Evolutionary conservation across 1,140 invertebrate genomes (phyloP).

Genomic region (Aphis craccivora): DNA sequence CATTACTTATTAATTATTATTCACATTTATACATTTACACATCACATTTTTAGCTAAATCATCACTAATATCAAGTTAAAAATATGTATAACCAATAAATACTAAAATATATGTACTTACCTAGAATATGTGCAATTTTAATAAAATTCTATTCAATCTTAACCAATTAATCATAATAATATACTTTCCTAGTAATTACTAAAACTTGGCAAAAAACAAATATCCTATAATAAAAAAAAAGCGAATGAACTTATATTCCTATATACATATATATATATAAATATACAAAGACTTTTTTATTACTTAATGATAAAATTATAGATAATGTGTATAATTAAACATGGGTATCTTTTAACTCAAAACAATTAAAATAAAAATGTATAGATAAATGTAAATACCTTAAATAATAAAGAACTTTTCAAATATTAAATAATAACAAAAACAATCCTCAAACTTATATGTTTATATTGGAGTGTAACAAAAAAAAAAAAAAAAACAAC

Average conservation of each 20-base stretch:
- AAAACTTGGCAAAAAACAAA: neutral
- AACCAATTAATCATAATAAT: neutral
- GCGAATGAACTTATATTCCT: neutral
- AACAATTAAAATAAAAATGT: neutral
- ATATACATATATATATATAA: neutral
- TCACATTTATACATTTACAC: neutral
- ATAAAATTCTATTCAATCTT: neutral
- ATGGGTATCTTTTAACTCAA: conserved; percentile 35
- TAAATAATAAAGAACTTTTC: neutral
- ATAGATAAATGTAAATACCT: neutral
- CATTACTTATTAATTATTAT: neutral
- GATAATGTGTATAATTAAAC: conserved; percentile 9
- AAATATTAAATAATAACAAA: neutral
- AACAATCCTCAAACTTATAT: neutral
- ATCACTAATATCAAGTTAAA: neutral
- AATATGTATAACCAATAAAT: neutral
- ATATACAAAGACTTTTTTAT: neutral
- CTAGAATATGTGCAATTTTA: neutral
- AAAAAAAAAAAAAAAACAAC: neutral
- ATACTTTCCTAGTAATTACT: neutral
- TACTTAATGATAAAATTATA: neutral
- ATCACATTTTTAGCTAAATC: neutral
- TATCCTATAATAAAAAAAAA: neutral
- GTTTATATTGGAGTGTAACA: conserved; percentile 18
- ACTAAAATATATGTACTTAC: too few relatives aligned